A percentile compares a stretch with the other conserved stretches of the same genome.
These are phyloP conservation scores for Malacoraja senta DNA, from an alignment of 2,797 vertebrate species.

Conservation along the genomic window DNA sequence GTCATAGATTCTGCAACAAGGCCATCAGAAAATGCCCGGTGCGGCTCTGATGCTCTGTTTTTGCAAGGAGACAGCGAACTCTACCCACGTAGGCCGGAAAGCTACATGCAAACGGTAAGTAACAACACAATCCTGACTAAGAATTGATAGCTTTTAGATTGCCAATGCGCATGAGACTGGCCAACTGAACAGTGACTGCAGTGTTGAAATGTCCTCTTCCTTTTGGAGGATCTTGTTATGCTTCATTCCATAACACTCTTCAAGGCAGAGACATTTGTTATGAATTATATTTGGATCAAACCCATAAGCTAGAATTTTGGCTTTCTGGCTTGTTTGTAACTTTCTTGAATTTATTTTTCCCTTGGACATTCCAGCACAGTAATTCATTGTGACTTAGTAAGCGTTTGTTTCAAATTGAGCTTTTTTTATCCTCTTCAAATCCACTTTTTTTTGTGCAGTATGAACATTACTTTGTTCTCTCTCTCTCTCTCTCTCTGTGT, in stretches of 20 bases:
- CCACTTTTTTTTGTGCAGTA: not conserved
- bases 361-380: not conserved
- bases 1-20: not conserved
- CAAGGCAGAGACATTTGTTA: not conserved
- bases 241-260: not conserved
- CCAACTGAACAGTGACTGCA: not conserved
- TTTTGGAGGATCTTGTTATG: not conserved
- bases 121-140: not conserved
- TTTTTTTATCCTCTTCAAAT: not conserved
- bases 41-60: not conserved
- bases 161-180: not conserved
- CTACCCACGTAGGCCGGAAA: not conserved
- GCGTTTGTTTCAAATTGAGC: not conserved
- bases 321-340: not conserved
- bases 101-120: not conserved
- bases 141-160: not conserved
- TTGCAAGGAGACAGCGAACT: not conserved
- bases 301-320: not conserved
- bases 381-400: not conserved
- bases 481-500: not conserved
- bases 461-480: not conserved
- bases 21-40: not conserved
- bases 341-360: slow-evolving; percentile 14
- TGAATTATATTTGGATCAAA: not conserved
- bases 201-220: not conserved